These are phyloP conservation scores for Argynnis bischoffii DNA, from an alignment of 2,888 invertebrate species.

Conservation along the genomic window DNA sequence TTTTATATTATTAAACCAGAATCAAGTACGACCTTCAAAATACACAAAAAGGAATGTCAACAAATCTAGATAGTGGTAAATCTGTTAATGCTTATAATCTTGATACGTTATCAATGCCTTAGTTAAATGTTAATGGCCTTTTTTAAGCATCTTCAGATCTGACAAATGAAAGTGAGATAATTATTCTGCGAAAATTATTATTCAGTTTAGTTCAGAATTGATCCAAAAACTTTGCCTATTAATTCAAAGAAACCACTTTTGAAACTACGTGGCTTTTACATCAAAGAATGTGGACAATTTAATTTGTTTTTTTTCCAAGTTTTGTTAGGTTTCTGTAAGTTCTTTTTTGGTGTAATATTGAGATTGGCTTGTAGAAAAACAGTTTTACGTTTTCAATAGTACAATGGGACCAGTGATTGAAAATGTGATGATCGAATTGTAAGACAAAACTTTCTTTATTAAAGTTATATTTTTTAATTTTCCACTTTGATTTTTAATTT, in stretches of 20 bases:
- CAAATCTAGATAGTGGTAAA: slow-evolving; percentile 39
- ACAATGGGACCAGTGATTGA: background rate
- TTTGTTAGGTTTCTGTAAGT: background rate
- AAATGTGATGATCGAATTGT: background rate
- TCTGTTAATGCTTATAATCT: slow-evolving; percentile 40
- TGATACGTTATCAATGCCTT: slow-evolving; percentile 38
- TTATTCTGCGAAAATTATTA: background rate
- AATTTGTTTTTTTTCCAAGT: slow-evolving; percentile 3
- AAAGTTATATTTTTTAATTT: too few relatives aligned
- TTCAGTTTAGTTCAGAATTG: background rate
- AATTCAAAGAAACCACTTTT: background rate
- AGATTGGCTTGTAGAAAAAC: background rate
- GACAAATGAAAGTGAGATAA: slow-evolving; percentile 11
- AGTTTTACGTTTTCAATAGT: background rate
- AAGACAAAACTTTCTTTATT: too few relatives aligned
- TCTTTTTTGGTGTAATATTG: slow-evolving; percentile 5
- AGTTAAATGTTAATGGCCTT: slow-evolving; percentile 26
- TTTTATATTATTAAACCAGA: too few relatives aligned
- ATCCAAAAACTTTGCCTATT: too few relatives aligned
- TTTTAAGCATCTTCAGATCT: background rate
- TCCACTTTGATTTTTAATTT: too few relatives aligned
- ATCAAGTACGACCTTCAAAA: slow-evolving; percentile 18
- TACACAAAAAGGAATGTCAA: slow-evolving; percentile 8
- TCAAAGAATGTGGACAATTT: slow-evolving; percentile 5
- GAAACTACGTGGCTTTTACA: background rate